Evolutionary conservation across 2,797 vertebrate genomes (phyloP).

Genomic region (Agapornis canus): DNA sequence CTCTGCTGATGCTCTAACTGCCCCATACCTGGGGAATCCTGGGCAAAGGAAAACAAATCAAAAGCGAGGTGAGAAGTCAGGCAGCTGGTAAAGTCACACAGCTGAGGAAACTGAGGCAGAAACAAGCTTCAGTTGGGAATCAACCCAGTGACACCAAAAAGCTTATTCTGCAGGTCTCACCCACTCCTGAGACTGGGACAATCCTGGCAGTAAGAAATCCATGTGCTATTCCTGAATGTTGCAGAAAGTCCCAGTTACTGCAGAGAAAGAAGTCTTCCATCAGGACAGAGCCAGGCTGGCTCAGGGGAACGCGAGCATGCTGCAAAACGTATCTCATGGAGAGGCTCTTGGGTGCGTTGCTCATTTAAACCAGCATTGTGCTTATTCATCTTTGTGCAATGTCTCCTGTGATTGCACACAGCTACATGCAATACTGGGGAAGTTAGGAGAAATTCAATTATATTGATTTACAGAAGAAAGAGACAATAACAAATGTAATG

Average conservation of each 20-base stretch:
- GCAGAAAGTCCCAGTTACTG: not conserved
- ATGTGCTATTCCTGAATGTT: not conserved
- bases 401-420: conserved; percentile 16
- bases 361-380: not conserved
- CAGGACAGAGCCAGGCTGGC: not conserved
- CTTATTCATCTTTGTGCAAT: conserved; percentile 54
- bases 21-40: not conserved
- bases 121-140: not conserved
- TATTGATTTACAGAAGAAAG: conserved; percentile 58
- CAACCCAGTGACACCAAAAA: not conserved
- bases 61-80: not conserved
- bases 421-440: conserved; percentile 7
- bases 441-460: conserved; percentile 65
- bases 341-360: not conserved
- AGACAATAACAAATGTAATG: conserved; percentile 66
- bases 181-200: not conserved
- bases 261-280: not conserved
- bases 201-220: not conserved
- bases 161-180: not conserved
- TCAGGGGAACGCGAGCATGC: not conserved
- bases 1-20: rapidly evolving
- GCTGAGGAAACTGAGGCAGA: not conserved
- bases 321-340: not conserved
- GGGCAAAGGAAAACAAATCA: not conserved
- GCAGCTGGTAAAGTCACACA: not conserved